A percentile compares a stretch with the other conserved stretches of the same genome.
Conservation (phyloP, 2,113 vertebrate species). For the Polypterus senegalus region DNA sequence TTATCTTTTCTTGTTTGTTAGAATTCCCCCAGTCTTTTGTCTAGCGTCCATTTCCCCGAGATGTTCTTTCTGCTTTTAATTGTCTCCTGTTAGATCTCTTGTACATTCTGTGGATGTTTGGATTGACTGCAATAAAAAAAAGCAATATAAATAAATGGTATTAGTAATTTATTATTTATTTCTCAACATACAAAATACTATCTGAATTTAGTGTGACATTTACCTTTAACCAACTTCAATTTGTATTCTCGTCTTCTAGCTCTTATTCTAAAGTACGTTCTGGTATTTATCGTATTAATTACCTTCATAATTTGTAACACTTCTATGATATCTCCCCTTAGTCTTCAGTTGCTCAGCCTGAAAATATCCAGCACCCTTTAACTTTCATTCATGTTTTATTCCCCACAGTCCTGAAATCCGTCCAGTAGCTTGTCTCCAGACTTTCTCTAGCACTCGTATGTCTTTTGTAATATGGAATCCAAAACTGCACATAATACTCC, state of each 20-base stretch:
- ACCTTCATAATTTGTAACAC: background rate
- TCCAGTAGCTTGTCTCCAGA: too few species aligned
- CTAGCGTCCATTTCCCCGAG: conserved; percentile 46
- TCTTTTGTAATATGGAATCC: too few species aligned
- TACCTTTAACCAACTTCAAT: background rate
- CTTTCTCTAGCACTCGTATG: too few species aligned
- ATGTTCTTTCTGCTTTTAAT: conserved; percentile 43
- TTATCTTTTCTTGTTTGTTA: conserved; percentile 35
- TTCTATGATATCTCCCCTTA: too few species aligned
- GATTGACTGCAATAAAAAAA: conserved; percentile 35
- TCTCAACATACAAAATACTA: background rate
- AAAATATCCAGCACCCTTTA: too few species aligned
- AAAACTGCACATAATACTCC: too few species aligned
- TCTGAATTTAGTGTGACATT: background rate
- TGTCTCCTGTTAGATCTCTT: conserved; percentile 51
- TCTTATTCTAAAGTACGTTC: background rate
- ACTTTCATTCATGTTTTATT: too few species aligned
- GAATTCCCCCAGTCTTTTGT: conserved; percentile 30
- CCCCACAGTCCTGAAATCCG: too few species aligned
- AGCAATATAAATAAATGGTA: background rate
- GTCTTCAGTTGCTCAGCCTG: too few species aligned
- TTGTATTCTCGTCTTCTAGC: background rate
- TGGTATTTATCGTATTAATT: background rate
- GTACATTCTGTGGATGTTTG: conserved; percentile 53
- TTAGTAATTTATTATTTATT: too few species aligned